Percentiles rank a stretch among this genome's conserved stretches.
These are phyloP conservation scores for Thalassoma bifasciatum DNA, from an alignment of 2,113 vertebrate genomes.

Conservation along the genomic window DNA sequence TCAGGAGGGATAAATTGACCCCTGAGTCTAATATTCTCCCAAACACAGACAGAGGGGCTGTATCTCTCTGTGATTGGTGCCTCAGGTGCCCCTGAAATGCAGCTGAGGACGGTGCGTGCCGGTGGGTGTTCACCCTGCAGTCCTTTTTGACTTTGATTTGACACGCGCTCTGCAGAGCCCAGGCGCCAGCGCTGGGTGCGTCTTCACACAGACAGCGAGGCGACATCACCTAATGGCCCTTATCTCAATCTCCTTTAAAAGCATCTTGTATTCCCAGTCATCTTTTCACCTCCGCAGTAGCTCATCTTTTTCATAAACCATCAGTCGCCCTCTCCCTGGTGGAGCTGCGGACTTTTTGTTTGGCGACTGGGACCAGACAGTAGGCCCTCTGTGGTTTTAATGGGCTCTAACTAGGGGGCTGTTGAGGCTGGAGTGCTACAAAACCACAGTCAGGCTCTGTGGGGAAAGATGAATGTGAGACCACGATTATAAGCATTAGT, in stretches of 20 bases:
- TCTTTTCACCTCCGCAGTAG: constrained; percentile 87
- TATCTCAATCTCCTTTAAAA: constrained; percentile 95
- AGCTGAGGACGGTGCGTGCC: constrained; percentile 32
- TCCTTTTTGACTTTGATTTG: constrained; percentile 87
- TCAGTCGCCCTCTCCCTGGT: constrained; percentile 37
- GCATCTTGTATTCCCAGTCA: constrained; percentile 88
- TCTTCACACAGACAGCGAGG: constrained; percentile 91
- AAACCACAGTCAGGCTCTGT: constrained; percentile 53
- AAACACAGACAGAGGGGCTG: constrained; percentile 38
- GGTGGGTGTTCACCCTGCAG: constrained; percentile 77
- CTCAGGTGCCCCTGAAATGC: constrained; percentile 32
- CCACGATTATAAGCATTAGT: constrained; percentile 16
- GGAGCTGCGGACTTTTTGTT: constrained; percentile 28
- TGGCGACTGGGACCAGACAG: constrained; percentile 58
- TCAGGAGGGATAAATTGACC: constrained; percentile 35
- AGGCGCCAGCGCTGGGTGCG: constrained; percentile 85
- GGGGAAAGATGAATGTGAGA: constrained; percentile 20
- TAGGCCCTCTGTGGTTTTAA: constrained; percentile 69
- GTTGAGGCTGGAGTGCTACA: constrained; percentile 70
- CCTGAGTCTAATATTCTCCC: constrained; percentile 34
- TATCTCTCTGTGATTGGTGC: constrained; percentile 32
- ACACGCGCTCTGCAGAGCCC: constrained; percentile 84
- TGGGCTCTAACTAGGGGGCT: constrained; percentile 63
- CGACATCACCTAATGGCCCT: constrained; percentile 92
- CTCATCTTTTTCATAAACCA: constrained; percentile 42